phyloP scores from a whole-genome alignment of 2,113 vertebrate genomes.

The Physeter macrocephalus region DNA sequence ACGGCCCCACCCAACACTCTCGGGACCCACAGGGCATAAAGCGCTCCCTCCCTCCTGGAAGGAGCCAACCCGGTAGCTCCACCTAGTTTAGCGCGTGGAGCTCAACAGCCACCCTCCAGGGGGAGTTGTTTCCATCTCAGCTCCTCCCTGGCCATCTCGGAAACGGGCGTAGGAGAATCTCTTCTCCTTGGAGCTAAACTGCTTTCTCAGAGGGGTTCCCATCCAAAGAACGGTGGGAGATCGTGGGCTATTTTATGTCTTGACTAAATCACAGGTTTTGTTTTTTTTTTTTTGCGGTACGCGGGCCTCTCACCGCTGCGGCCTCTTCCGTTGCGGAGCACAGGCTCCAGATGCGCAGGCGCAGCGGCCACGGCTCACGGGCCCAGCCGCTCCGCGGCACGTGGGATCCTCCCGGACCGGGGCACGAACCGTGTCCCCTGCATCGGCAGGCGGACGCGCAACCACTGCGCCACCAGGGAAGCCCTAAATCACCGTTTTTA shows the following conservation, averaged over 20 bases:
- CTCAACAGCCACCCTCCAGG: neutral
- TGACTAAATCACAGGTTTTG: neutral
- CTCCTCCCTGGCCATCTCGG: neutral
- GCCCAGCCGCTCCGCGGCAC: too few species aligned
- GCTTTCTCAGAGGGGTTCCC: neutral
- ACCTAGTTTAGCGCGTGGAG: neutral
- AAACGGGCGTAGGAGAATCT: neutral
- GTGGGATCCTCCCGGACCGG: too few species aligned
- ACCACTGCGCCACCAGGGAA: too few species aligned
- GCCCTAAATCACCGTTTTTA: neutral
- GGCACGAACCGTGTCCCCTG: too few species aligned
- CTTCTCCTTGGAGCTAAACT: neutral
- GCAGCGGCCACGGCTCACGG: too few species aligned
- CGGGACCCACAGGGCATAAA: neutral
- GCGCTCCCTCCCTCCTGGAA: too few species aligned
- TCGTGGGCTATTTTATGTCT: neutral
- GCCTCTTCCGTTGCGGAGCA: too few species aligned
- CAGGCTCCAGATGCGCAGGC: too few species aligned
- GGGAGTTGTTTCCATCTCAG: neutral
- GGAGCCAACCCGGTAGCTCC: neutral
- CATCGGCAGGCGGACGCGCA: too few species aligned
- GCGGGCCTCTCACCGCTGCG: too few species aligned
- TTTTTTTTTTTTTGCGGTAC: too few species aligned
- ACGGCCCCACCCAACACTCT: neutral
- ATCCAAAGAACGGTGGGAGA: neutral